These are phyloP conservation scores for Hylaea fasciaria DNA, from an alignment of 2,888 invertebrate species.

Conservation along the genomic window DNA sequence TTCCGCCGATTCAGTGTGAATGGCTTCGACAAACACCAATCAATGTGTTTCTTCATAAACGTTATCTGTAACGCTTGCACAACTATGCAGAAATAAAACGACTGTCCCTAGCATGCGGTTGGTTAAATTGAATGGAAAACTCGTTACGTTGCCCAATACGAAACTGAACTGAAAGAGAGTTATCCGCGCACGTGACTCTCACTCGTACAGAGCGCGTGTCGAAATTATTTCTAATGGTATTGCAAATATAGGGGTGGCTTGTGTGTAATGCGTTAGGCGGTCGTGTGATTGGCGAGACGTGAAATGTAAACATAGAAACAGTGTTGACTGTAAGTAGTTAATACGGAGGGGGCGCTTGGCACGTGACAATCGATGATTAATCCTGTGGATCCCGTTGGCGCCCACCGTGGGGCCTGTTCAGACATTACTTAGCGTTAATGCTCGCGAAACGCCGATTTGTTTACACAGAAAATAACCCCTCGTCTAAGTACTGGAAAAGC, in stretches of 20 bases:
- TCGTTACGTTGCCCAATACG: constrained; percentile 21
- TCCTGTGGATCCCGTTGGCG: constrained; percentile 47
- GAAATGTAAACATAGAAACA: constrained; percentile 65
- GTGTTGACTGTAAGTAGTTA: constrained; percentile 50
- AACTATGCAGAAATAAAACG: constrained; percentile 11
- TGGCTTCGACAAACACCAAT: constrained; percentile 19
- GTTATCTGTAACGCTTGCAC: constrained; percentile 21
- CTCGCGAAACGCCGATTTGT: constrained; percentile 53
- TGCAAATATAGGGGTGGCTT: constrained; percentile 38
- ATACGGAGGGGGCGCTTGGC: constrained; percentile 42
- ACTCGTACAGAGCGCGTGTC: constrained; percentile 15
- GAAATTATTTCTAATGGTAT: constrained; percentile 35
- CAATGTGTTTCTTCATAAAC: constrained; percentile 18
- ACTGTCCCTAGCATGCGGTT: constrained; percentile 10
- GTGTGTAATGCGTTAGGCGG: constrained; percentile 30
- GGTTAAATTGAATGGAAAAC: constrained; percentile 20
- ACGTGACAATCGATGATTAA: constrained; percentile 44
- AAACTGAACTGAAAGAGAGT: constrained; percentile 30
- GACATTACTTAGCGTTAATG: constrained; percentile 40
- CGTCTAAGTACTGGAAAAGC: constrained; percentile 39
- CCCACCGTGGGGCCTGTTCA: constrained; percentile 49
- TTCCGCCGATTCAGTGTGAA: constrained; percentile 27
- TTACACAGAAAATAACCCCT: constrained; percentile 48
- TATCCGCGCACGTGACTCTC: constrained; percentile 37
- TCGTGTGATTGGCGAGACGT: constrained; percentile 55